A percentile compares a stretch with the other conserved stretches of the same genome.
These are phyloP conservation scores for Boloria euphrosyne DNA, from an alignment of 2,888 invertebrate genomes.

Conservation along the genomic window DNA sequence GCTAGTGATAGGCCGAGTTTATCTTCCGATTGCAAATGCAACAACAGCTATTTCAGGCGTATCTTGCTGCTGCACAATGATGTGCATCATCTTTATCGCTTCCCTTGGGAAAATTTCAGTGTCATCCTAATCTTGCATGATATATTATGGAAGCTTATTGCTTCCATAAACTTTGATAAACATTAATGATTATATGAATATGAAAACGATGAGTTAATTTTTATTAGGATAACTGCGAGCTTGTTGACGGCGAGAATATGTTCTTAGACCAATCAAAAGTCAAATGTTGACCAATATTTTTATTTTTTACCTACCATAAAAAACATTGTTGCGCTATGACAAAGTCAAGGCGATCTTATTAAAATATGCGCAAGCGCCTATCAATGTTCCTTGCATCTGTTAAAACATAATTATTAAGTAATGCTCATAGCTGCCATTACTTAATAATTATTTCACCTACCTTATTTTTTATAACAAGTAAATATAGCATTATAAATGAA, in stretches of 20 bases:
- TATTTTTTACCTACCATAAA: too few species aligned
- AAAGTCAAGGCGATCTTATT: constrained; percentile 42
- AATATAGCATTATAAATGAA: too few species aligned
- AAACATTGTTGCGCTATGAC: constrained; percentile 6
- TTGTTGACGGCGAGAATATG: background rate
- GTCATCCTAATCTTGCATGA: constrained; percentile 60
- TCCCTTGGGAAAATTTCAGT: constrained; percentile 56
- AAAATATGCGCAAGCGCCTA: constrained; percentile 45
- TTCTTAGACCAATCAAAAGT: too few species aligned
- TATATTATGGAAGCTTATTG: background rate
- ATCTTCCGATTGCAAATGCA: constrained; percentile 78
- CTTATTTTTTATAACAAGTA: too few species aligned
- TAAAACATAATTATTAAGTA: too few species aligned
- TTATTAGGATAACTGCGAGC: constrained; percentile 32
- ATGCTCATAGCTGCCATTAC: too few species aligned
- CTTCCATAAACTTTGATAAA: too few species aligned
- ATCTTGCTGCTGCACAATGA: constrained; percentile 56
- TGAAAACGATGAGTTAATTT: constrained; percentile 13
- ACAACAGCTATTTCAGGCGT: constrained; percentile 69
- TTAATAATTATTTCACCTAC: too few species aligned
- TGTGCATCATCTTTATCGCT: constrained; percentile 51
- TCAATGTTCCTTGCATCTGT: background rate
- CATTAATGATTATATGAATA: background rate
- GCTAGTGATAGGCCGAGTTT: constrained; percentile 74
- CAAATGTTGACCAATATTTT: background rate